Evolutionary conservation across 1,140 invertebrate species (phyloP).

Genomic region (Leptinotarsa lineolata): DNA sequence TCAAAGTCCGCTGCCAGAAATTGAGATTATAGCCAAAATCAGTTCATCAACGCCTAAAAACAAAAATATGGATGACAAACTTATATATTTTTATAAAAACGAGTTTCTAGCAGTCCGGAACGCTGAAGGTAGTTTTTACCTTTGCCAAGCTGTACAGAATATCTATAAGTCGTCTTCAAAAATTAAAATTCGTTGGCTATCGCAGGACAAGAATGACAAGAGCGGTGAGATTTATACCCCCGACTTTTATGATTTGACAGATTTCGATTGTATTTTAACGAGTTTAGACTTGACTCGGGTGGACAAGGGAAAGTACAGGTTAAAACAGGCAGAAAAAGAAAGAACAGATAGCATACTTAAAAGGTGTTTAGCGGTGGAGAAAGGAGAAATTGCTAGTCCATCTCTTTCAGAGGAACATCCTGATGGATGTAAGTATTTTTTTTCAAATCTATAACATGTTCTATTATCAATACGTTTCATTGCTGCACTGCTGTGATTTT

Average conservation of each 20-base stretch:
- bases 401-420: constrained; percentile 81
- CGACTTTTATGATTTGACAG: constrained; percentile 89
- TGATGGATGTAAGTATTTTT: constrained; percentile 77
- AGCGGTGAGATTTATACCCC: constrained; percentile 79
- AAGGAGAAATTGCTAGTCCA: constrained; percentile 66
- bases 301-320: constrained; percentile 70
- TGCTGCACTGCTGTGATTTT: no score
- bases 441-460: constrained; percentile 2
- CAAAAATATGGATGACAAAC: constrained; percentile 75
- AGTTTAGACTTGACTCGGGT: constrained; percentile 78
- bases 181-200: constrained; percentile 89
- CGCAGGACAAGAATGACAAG: constrained; percentile 69
- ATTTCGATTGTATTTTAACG: constrained; percentile 88
- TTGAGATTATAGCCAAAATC: constrained; percentile 73
- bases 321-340: constrained; percentile 73
- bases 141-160: constrained; percentile 90
- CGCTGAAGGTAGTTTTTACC: constrained; percentile 84
- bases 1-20: constrained; percentile 78
- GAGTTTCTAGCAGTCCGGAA: constrained; percentile 90
- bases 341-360: constrained; percentile 84
- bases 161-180: constrained; percentile 81
- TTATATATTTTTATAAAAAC: constrained; percentile 83
- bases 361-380: constrained; percentile 81
- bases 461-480: background rate
- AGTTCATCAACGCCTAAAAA: constrained; percentile 66